Percentiles rank a stretch among this genome's conserved stretches.
These are phyloP conservation scores for Hydraecia micacea DNA, from an alignment of 2,888 invertebrate species.

Conservation along the genomic window DNA sequence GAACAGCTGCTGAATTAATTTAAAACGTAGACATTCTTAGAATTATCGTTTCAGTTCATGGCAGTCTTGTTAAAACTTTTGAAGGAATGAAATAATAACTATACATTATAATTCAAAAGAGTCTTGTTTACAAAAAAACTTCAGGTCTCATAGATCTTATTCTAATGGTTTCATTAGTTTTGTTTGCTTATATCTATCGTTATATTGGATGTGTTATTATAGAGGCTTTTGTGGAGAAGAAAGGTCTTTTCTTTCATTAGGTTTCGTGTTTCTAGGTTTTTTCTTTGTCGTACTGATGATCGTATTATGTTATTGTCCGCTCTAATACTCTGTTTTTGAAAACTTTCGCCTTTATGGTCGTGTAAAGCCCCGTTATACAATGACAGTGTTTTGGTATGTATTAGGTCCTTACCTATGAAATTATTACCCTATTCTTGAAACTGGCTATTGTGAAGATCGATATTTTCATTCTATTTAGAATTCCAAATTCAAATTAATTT, in stretches of 20 bases:
- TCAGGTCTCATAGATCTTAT: not conserved
- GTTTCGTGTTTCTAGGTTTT: not conserved
- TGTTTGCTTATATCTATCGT: constrained; percentile 1
- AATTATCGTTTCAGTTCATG: not conserved
- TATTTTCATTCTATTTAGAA: too few species aligned
- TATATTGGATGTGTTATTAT: not conserved
- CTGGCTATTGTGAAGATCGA: too few species aligned
- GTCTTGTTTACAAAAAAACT: not conserved
- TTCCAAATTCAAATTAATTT: too few species aligned
- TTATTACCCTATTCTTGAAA: too few species aligned
- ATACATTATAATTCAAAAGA: not conserved
- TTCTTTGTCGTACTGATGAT: not conserved
- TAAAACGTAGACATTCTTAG: not conserved
- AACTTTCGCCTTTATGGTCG: too few species aligned
- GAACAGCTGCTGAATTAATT: not conserved
- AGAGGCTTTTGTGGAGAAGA: not conserved
- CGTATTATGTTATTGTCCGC: constrained; percentile 27
- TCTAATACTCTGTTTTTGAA: constrained; percentile 68
- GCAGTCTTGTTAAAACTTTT: constrained; percentile 6
- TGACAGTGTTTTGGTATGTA: too few species aligned
- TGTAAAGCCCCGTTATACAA: too few species aligned
- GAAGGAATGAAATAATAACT: too few species aligned
- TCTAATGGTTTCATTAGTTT: not conserved
- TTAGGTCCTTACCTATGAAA: too few species aligned
- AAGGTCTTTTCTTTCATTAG: not conserved